phyloP scores from a whole-genome alignment of 30 jellyfish, hydroid and myxozoan species.

The Pseudorhiza aurosa region DNA sequence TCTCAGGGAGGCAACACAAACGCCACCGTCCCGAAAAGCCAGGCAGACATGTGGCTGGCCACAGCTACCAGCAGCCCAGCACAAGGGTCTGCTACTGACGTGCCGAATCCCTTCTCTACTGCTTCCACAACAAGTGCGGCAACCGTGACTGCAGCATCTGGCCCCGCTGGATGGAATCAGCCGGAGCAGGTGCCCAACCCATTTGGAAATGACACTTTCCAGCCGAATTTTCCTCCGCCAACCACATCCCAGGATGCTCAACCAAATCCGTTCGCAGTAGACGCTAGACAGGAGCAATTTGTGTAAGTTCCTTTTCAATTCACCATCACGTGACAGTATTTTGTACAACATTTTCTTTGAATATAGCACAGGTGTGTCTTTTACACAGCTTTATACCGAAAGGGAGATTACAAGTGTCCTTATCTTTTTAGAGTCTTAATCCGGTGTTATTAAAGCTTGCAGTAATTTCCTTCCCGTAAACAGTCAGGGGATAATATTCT shows the following conservation, averaged over 20 bases:
- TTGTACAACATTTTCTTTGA: constrained; percentile 8
- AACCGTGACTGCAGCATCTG: constrained; percentile 41
- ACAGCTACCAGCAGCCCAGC: constrained; percentile 27
- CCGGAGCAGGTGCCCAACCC: constrained; percentile 61
- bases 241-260: constrained; percentile 37
- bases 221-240: constrained; percentile 36
- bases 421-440: no score
- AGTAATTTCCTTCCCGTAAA: no score
- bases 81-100: constrained; percentile 53
- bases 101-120: constrained; percentile 73
- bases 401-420: no score
- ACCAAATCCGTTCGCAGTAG: constrained; percentile 64
- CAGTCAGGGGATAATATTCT: no score
- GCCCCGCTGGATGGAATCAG: constrained; percentile 45
- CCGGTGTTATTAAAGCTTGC: no score
- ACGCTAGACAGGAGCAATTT: constrained; percentile 57
- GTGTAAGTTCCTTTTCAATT: constrained; percentile 37
- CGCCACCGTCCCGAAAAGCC: constrained; percentile 12
- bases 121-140: constrained; percentile 58
- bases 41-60: constrained; percentile 78
- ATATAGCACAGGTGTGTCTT: neutral
- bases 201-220: constrained; percentile 49
- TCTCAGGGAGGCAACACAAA: neutral
- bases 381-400: constrained; percentile 1
- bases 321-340: neutral